Evolutionary conservation across 2,113 vertebrate species (phyloP), one percentile per base, ranked within the genome.

Genomic region (Lanius ludovicianus): DNA sequence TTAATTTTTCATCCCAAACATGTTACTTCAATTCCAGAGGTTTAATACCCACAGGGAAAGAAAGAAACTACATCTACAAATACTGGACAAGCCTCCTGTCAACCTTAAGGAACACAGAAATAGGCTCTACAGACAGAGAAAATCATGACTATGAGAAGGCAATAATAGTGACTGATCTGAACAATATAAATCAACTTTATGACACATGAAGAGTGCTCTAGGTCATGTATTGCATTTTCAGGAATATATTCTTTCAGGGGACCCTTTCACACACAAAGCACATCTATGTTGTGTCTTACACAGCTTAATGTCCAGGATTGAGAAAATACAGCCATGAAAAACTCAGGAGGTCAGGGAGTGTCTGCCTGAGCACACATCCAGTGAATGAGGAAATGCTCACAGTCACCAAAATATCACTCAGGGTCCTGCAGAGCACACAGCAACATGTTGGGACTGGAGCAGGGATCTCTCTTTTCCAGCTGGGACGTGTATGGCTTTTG

Each of bases 301-400:
- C 42, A 50, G 22, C 3, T 71, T 68, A 49, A 50, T 20, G 23
- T 53, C 46, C 10, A 76, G 30, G 27, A 9, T 7, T 55, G 33
- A 69, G 20, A 50, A 68, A 50, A 62, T 20, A 2, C 22, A 62
- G 37, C 31, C 46, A 86, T 16, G n/a, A 84, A 70, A 87, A 89
- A 8, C 7, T 6, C 1, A 2, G 23, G 52, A 85, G 42, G 52
- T 90, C 53, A 75, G 62, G 80, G 59, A 74, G 25, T 35, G 71
- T 11, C 42, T 90, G 79, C 50, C 63, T 74, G 31, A 88, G 69
- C 71, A 80, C 16, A 41, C 21, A 3, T 9, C 22, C 21, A 60
- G 47, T 47, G 68, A 70, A 75, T 41, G 41, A 93, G 76, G 86
- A 86, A 96, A 78, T 60, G 64, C 19, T 52, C 69, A 59, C 8